phyloP scores from a whole-genome alignment of 1,140 invertebrate species.

The Pectinophora gossypiella region DNA sequence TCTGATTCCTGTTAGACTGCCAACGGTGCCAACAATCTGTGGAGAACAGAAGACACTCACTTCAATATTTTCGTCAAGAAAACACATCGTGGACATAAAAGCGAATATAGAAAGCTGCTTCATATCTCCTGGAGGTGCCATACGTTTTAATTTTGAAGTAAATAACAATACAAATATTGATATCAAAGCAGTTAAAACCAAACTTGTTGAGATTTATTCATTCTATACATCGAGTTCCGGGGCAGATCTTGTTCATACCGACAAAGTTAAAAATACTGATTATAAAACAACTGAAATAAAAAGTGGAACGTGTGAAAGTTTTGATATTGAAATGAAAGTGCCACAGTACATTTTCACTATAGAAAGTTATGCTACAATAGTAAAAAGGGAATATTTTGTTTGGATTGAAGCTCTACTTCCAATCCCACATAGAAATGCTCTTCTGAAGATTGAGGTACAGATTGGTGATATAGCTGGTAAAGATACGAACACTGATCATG shows the following conservation, averaged over 20 bases:
- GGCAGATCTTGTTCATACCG: too few species aligned
- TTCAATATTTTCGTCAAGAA: conserved; percentile 21
- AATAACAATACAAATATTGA: conserved; percentile 24
- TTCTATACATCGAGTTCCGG: too few species aligned
- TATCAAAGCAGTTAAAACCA: too few species aligned
- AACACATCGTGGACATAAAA: conserved; percentile 25
- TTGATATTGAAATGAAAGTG: neutral
- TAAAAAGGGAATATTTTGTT: neutral
- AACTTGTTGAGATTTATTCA: too few species aligned
- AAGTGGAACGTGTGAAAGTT: neutral
- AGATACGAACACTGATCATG: too few species aligned
- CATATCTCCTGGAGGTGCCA: conserved; percentile 20
- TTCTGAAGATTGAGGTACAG: neutral
- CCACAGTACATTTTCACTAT: neutral
- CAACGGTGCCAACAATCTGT: conserved; percentile 20
- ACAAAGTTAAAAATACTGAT: neutral
- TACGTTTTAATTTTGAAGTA: conserved; percentile 28
- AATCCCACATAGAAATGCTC: neutral
- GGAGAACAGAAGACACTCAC: conserved; percentile 29
- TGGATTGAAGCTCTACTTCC: neutral
- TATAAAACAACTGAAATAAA: neutral
- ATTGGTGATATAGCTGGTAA: neutral
- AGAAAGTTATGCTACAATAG: neutral
- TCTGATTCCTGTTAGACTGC: conserved; percentile 21
- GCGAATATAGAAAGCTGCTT: conserved; percentile 25